Base-by-base conservation (phyloP, 37 sponge, comb jelly and placozoan genomes). In the Aplysina aerophoba region DNA sequence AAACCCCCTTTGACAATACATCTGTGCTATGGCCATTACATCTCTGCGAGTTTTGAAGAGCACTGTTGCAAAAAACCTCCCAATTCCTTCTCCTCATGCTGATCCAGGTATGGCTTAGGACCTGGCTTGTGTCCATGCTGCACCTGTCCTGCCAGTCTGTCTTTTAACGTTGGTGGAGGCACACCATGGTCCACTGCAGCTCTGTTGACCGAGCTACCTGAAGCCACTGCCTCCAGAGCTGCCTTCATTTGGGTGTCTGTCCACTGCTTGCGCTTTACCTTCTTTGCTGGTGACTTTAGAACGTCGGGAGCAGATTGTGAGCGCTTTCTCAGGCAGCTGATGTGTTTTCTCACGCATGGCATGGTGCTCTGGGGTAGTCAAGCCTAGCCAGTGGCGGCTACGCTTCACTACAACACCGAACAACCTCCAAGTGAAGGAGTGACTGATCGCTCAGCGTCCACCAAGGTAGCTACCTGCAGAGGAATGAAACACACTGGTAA, bases 121-220 rank as follows among this genome's bases (percentile, higher is more conserved):
- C 89, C 89, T 54, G 84, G 89, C 37, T 79, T 88, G 34, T 35
- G n/a, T 3, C 89, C 89, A 78, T 62, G 73, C 13, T 59, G 6
- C 20, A 84, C 85, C 12, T 41, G 17, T 8, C 88, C 88, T 77
- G 79, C 58, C 8, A 75, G 8, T 12, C 79, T 34, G 61, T 73
- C 79, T 37, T 61, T 61, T 0, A 83, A 22, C 50, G 88, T 72
- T 14, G 83, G 28, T 15, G 5, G 6, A 13, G 88, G 79, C 6
- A 88, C 36, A 11, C 83, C 84, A 75, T 88, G 39, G 22, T 75
- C 57, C 16, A 40, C 8, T 37, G 57, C 78, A 44, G 84, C 88
- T 74, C 31, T 11, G 3, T 41, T 72, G 25, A 74, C 79, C 11
- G 34, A 15, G 3, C 31, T 5, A 1, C 88, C 84, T 22, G 12